A percentile compares a stretch with the other conserved stretches of the same genome.
These are phyloP conservation scores for Umimayanthus kanabou DNA, from an alignment of 92 coral and sea anemone species.

Conservation along the genomic window DNA sequence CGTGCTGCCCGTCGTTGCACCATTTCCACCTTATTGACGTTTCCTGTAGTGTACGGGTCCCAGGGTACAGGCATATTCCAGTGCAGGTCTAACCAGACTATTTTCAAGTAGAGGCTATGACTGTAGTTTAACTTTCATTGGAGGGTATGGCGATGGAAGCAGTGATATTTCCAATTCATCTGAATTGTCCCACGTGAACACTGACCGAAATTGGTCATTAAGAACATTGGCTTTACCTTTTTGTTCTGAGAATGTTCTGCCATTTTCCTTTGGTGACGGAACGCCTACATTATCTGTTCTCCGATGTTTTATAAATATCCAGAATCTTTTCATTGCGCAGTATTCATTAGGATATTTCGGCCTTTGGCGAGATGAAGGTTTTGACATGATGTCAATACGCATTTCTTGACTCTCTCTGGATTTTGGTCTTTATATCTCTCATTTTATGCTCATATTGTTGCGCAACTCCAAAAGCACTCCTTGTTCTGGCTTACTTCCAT, in stretches of 20 bases:
- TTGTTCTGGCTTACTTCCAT: constrained; percentile 36
- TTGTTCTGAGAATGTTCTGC: constrained; percentile 26
- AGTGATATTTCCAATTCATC: too few species aligned
- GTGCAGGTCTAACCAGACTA: too few species aligned
- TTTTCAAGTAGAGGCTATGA: too few species aligned
- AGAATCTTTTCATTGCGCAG: constrained; percentile 53
- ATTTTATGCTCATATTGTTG: constrained; percentile 19
- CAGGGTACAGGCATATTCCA: too few species aligned
- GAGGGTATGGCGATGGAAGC: too few species aligned
- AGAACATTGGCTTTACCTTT: constrained; percentile 36
- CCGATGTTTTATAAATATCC: constrained; percentile 49
- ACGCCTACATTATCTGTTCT: constrained; percentile 42
- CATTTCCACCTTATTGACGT: too few species aligned
- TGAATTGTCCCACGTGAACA: too few species aligned
- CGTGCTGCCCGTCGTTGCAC: too few species aligned
- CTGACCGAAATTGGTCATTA: constrained; percentile 41
- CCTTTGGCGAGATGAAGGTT: constrained; percentile 54
- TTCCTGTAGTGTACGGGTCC: too few species aligned
- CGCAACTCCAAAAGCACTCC: constrained; percentile 8
- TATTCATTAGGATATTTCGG: constrained; percentile 31
- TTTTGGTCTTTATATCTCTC: constrained; percentile 29
- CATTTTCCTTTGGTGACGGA: constrained; percentile 24
- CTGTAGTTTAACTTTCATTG: too few species aligned
- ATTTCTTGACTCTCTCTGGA: constrained; percentile 39
- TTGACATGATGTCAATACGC: constrained; percentile 49